Evolutionary conservation across 2,797 vertebrate genomes (phyloP), one percentile per base, ranked within the genome.

Genomic region (Poecilia picta): DNA sequence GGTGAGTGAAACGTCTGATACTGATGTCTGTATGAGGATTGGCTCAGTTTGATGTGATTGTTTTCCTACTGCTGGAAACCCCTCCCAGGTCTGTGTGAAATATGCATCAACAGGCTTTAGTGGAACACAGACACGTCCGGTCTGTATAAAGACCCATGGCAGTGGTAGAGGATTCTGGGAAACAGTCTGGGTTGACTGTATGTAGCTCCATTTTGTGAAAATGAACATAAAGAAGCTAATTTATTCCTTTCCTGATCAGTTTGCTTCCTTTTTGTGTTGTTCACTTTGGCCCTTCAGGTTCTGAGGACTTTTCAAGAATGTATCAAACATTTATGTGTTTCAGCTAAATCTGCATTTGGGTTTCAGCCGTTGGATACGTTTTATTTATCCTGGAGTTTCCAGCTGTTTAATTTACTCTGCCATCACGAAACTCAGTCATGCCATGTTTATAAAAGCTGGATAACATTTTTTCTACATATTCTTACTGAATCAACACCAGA

Each of bases 391-490:
- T 62, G 39, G 72, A 28, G 51, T 28, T 28, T 62, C 13, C 39
- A 57, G 51, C 25, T 74, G 51, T 74, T 57, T 74, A 45, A 51
- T 55, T 55, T n/a, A 16, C 57, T 6, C 55, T 62, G 25, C 28
- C 41, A 59, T 59, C 53, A 59, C 25, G 16, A 74, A 31, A 57
- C 41, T 39, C 39, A 18, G 8, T 28, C 39, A 59, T 31, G 39
- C 4, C 39, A 45, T 75, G 73, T 75, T 59, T 75, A 62, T 13
- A 43, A 5, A n/a, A 74, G 16, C 46, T 28, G 25, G n/a, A 62
- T 41, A 74, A 59, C 55, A 47, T 59, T 76, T 76, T 68, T 45
- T 43, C 55, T 46, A 49, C 16, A 10, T 53, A n/a, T 31, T 59
- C n/a, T 25, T 16, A 16, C 33, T 59, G 68, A 25, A 25, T 41